Percentiles rank a stretch among this genome's conserved stretches.
Evolutionary conservation across 2,888 invertebrate species (phyloP).

Genomic region (Allolobophora icterica): DNA sequence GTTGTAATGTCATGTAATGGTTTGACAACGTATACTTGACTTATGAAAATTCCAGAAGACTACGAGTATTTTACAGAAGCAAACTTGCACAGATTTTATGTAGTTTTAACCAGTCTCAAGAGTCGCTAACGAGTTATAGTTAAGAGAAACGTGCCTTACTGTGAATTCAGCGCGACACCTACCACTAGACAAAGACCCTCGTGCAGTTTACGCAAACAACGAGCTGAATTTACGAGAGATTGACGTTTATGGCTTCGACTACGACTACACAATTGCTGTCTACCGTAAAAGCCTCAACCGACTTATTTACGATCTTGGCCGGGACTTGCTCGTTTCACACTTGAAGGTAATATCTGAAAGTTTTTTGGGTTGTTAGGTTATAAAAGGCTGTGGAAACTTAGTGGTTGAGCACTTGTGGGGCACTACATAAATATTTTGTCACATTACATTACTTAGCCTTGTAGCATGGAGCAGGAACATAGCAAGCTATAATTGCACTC

Average conservation of each 20-base stretch:
- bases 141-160: neutral
- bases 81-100: neutral
- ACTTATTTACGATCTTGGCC: constrained; percentile 86
- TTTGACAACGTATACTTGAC: neutral
- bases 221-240: constrained; percentile 89
- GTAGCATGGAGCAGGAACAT: too few species aligned
- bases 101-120: neutral
- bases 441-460: too few species aligned
- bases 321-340: constrained; percentile 83
- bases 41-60: neutral
- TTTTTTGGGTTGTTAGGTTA: neutral
- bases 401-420: too few species aligned
- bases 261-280: constrained; percentile 95
- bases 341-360: constrained; percentile 76
- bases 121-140: neutral
- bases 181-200: constrained; percentile 68
- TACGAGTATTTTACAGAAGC: neutral
- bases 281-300: constrained; percentile 88
- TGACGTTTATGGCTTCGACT: constrained; percentile 93
- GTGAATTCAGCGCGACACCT: constrained; percentile 46
- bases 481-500: too few species aligned
- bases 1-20: too few species aligned
- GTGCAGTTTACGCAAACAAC: constrained; percentile 94
- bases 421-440: too few species aligned
- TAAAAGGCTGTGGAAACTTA: neutral